These are phyloP conservation scores for Phrynocephalus vlangalii DNA, from an alignment of 2,797 vertebrate genomes.

Conservation along the genomic window DNA sequence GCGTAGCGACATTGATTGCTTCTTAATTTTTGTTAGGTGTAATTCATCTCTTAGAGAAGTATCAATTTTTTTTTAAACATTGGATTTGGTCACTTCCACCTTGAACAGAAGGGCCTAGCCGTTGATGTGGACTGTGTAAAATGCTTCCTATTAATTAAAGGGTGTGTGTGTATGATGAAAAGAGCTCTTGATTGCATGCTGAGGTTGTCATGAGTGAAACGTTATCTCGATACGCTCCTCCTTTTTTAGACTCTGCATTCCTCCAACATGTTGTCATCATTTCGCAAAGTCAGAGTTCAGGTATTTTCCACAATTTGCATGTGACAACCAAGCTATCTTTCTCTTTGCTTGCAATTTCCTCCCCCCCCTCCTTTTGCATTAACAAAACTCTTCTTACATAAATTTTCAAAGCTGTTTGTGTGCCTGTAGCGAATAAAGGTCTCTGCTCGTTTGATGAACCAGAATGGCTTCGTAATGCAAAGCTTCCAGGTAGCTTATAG, in stretches of 20 bases:
- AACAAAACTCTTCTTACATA: slow-evolving; percentile 50
- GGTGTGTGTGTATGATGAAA: background rate
- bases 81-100: too few species aligned
- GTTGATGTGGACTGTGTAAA: background rate
- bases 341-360: slow-evolving; percentile 55
- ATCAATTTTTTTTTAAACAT: background rate
- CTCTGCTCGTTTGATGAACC: background rate
- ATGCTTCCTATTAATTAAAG: slow-evolving; percentile 5
- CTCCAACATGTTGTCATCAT: slow-evolving; percentile 86
- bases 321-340: slow-evolving; percentile 65
- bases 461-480: slow-evolving; percentile 45
- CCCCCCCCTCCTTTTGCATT: slow-evolving; percentile 67
- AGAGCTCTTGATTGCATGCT: slow-evolving; percentile 25
- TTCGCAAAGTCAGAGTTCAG: slow-evolving; percentile 92
- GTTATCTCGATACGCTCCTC: slow-evolving; percentile 75
- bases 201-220: slow-evolving; percentile 63
- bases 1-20: slow-evolving; percentile 36
- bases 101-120: background rate
- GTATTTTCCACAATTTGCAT: slow-evolving; percentile 82
- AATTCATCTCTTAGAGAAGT: slow-evolving; percentile 4
- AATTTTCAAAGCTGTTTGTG: slow-evolving; percentile 30
- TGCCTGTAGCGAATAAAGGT: rapidly evolving
- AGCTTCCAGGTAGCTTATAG: slow-evolving; percentile 48
- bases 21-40: slow-evolving; percentile 17
- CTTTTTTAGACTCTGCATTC: slow-evolving; percentile 77